phyloP scores from a whole-genome alignment of 1,140 invertebrate species.

The Argopecten irradians region DNA sequence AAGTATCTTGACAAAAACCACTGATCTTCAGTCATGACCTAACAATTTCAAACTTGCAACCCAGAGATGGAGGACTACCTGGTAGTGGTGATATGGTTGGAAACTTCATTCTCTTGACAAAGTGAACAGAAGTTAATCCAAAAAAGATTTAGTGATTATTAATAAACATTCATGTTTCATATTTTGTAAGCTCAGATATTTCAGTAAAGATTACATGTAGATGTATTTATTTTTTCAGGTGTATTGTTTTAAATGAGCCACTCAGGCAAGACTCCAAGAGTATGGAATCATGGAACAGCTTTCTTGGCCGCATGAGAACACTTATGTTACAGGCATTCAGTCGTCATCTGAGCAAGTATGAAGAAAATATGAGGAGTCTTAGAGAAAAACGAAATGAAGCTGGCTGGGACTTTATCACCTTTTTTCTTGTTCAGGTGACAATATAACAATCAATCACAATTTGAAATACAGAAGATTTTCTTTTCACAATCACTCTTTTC shows the following conservation, averaged over 20 bases:
- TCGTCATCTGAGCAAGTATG: constrained; percentile 84
- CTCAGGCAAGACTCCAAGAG: constrained; percentile 91
- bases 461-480: not conserved
- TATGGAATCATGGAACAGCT: constrained; percentile 91
- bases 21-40: too few relatives aligned
- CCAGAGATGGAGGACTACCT: too few relatives aligned
- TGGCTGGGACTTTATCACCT: constrained; percentile 95
- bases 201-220: too few relatives aligned
- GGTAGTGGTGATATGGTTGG: too few relatives aligned
- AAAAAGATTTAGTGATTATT: too few relatives aligned
- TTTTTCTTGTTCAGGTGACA: constrained; percentile 93
- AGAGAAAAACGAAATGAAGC: constrained; percentile 92
- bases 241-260: constrained; percentile 93
- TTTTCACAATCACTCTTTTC: not conserved
- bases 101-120: too few relatives aligned
- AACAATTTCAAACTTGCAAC: too few relatives aligned
- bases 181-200: too few relatives aligned
- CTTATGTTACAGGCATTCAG: constrained; percentile 93
- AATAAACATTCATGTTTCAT: too few relatives aligned
- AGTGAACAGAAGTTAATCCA: too few relatives aligned
- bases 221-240: constrained; percentile 81
- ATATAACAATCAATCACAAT: not conserved
- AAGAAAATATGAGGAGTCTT: constrained; percentile 92
- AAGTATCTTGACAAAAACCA: too few relatives aligned
- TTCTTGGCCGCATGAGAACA: constrained; percentile 89